phyloP scores from a whole-genome alignment of 2,888 invertebrate species.

The Drosophila ustulata region DNA sequence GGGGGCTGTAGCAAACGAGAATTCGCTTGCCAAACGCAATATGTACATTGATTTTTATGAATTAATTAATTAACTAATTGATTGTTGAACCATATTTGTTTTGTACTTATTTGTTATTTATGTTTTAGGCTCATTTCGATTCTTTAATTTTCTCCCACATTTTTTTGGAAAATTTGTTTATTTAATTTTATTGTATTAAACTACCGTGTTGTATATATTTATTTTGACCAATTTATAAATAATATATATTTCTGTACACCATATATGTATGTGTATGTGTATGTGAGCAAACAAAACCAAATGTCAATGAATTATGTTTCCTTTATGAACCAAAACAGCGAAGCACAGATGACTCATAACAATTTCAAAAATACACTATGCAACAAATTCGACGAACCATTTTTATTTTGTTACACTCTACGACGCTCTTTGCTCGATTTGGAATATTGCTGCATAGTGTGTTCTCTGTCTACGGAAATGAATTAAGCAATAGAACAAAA shows the following conservation, averaged over 20 bases:
- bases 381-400: constrained; percentile 30
- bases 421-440: background rate
- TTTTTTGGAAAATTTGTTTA: constrained; percentile 35
- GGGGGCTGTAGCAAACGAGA: constrained; percentile 25
- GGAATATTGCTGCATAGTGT: constrained; percentile 30
- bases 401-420: constrained; percentile 9
- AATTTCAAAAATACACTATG: constrained; percentile 41
- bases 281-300: constrained; percentile 20
- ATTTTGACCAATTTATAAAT: constrained; percentile 25
- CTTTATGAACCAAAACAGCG: constrained; percentile 20
- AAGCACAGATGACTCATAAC: constrained; percentile 16
- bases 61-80: constrained; percentile 40
- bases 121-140: constrained; percentile 55
- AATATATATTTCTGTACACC: constrained; percentile 4
- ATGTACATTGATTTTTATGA: constrained; percentile 49
- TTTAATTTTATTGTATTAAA: constrained; percentile 42
- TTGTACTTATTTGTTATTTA: constrained; percentile 70
- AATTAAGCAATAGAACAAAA: constrained; percentile 49
- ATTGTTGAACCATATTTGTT: constrained; percentile 70
- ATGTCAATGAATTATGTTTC: constrained; percentile 24
- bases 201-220: constrained; percentile 42
- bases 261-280: constrained; percentile 13
- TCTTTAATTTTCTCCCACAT: constrained; percentile 7
- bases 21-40: constrained; percentile 49
- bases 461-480: constrained; percentile 41